Conservation (phyloP, 2,888 invertebrate genomes). For the Leptinotarsa juncta region DNA sequence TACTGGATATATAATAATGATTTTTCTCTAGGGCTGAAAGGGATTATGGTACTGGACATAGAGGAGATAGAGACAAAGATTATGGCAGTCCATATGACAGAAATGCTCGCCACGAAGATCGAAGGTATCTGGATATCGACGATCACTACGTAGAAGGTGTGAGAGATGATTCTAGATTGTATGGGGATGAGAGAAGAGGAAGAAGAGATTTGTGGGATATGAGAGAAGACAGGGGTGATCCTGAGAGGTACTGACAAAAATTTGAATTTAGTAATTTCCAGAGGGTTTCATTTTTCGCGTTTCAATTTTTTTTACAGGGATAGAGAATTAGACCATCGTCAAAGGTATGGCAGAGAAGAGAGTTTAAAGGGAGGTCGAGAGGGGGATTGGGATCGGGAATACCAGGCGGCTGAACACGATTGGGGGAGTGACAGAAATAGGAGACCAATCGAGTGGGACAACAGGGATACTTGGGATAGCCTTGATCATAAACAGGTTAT, state of each 20-base stretch:
- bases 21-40: constrained; percentile 46
- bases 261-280: not conserved
- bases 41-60: constrained; percentile 55
- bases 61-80: constrained; percentile 58
- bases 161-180: constrained; percentile 60
- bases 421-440: constrained; percentile 62
- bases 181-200: constrained; percentile 60
- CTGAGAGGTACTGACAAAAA: constrained; percentile 51
- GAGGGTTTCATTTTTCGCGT: not conserved
- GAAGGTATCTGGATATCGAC: constrained; percentile 62
- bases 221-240: constrained; percentile 57
- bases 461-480: constrained; percentile 61
- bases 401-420: constrained; percentile 28
- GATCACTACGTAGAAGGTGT: constrained; percentile 60
- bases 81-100: constrained; percentile 66
- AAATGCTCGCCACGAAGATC: constrained; percentile 62
- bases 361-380: constrained; percentile 31
- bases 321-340: constrained; percentile 58
- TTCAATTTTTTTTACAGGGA: constrained; percentile 36
- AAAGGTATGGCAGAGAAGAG: constrained; percentile 42
- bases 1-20: too few relatives aligned
- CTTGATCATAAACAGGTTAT: constrained; percentile 58
- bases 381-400: constrained; percentile 19
- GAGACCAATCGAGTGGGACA: constrained; percentile 69
- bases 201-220: constrained; percentile 62